Evolutionary conservation across 2,888 invertebrate genomes (phyloP), one percentile per base, ranked within the genome.

Genomic region (Camponotus fellah): DNA sequence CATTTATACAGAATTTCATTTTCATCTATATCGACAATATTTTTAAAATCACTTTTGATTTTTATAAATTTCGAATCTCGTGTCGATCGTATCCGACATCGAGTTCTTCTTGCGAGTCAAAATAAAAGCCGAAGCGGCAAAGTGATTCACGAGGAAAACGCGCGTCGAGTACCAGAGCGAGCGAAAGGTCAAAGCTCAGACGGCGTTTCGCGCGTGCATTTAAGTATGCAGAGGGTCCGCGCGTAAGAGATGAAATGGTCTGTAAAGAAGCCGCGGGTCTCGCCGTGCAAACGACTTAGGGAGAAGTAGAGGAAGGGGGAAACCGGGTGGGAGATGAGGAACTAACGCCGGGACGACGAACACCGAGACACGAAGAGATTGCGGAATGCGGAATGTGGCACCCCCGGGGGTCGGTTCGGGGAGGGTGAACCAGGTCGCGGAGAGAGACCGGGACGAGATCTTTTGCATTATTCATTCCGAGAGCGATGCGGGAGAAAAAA

Each of bases 381-480:
- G 86, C 60, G 60, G 82, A 87, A 86, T 71, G 87, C 74, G 85
- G 83, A 82, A 87, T 80, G 80, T 60, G 79, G 46, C 46, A 46
- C 26, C 56, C 34, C 0, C n/a, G 53, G 53, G 53, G 53, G 17
- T n/a, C 58, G 43, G 43, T 21, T 62, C 58, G 68, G 58, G 64
- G 69, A 49, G 79, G 68, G 64, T 75, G 62, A 40, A 71, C 21
- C 53, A 75, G 64, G 46, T 53, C 46, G 56, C 32, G 69, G 53
- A 79, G 71, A 75, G 75, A 77, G 37, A 53, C 58, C 65, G 65
- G 81, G 76, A 66, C 34, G 83, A 83, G 83, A 81, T 82, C 83
- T 64, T 76, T 58, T 87, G 90, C 86, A 87, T 90, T 85, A 90
- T 89, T 88, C 87, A 90, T 88, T 80, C 58, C 40, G 34, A 34